These are phyloP conservation scores for Mormyrops boulengeri DNA, from an alignment of 2,797 vertebrate genomes.

Conservation along the genomic window DNA sequence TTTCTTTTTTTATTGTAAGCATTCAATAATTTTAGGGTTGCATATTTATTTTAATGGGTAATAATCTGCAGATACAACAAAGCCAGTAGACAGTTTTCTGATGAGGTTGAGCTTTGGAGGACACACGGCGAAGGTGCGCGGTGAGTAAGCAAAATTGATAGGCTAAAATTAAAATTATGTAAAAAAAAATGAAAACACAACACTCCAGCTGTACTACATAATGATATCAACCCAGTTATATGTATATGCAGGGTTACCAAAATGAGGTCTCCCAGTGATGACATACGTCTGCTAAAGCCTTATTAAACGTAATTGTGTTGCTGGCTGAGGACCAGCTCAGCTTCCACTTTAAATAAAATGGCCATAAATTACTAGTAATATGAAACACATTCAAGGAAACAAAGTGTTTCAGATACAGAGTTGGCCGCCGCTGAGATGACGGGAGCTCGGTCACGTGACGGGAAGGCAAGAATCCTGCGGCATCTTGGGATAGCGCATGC, in stretches of 20 bases:
- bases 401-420: not conserved
- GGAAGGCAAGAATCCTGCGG: not conserved
- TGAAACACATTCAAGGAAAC: not conserved
- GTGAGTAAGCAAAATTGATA: not conserved
- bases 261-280: not conserved
- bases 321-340: conserved; percentile 5
- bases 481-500: not conserved
- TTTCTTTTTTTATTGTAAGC: not conserved
- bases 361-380: not conserved
- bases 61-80: not conserved
- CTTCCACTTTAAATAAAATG: conserved; percentile 1
- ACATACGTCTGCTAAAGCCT: not conserved
- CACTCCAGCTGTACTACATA: not conserved
- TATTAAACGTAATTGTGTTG: not conserved
- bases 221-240: not conserved
- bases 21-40: not conserved
- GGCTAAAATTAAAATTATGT: not conserved
- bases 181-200: not conserved
- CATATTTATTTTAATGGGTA: not conserved
- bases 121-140: not conserved
- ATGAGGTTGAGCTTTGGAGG: not conserved
- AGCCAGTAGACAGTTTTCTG: not conserved
- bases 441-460: not conserved
- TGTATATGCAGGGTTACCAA: not conserved
- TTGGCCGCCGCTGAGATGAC: not conserved